A percentile compares a stretch with the other conserved stretches of the same genome.
These are phyloP conservation scores for Ophion obscuratus DNA, from an alignment of 2,888 invertebrate genomes.

Conservation along the genomic window DNA sequence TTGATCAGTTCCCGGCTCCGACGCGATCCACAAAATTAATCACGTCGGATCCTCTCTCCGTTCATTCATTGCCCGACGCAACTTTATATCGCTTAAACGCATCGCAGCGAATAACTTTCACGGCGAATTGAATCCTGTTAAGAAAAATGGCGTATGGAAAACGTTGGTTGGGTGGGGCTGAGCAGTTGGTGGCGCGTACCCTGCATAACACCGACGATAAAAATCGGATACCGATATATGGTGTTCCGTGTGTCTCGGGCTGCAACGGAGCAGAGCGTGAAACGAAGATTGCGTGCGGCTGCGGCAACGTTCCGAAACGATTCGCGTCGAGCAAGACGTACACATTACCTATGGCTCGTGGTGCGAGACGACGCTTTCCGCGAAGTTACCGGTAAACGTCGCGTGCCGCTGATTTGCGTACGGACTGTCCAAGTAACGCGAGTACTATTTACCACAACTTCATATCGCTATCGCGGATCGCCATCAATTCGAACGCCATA, in stretches of 20 bases:
- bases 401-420: constrained; percentile 72
- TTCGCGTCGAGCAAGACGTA: constrained; percentile 64
- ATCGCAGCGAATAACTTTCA: constrained; percentile 31
- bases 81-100: constrained; percentile 24
- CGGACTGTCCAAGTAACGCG: constrained; percentile 60
- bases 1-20: constrained; percentile 6
- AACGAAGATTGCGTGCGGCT: constrained; percentile 48
- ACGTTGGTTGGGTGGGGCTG: neutral
- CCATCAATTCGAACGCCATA: constrained; percentile 48
- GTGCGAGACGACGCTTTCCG: constrained; percentile 75
- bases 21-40: constrained; percentile 6
- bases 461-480: constrained; percentile 24
- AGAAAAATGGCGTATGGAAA: constrained; percentile 12
- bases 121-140: constrained; percentile 48
- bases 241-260: constrained; percentile 1
- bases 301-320: constrained; percentile 50
- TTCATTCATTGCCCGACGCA: constrained; percentile 4
- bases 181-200: constrained; percentile 1
- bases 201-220: constrained; percentile 12
- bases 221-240: constrained; percentile 12
- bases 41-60: constrained; percentile 35
- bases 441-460: constrained; percentile 41
- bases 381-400: constrained; percentile 77
- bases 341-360: constrained; percentile 70
- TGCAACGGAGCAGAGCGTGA: constrained; percentile 35